These are phyloP conservation scores for Notothenia coriiceps DNA, from an alignment of 2,113 vertebrate genomes.

Conservation along the genomic window DNA sequence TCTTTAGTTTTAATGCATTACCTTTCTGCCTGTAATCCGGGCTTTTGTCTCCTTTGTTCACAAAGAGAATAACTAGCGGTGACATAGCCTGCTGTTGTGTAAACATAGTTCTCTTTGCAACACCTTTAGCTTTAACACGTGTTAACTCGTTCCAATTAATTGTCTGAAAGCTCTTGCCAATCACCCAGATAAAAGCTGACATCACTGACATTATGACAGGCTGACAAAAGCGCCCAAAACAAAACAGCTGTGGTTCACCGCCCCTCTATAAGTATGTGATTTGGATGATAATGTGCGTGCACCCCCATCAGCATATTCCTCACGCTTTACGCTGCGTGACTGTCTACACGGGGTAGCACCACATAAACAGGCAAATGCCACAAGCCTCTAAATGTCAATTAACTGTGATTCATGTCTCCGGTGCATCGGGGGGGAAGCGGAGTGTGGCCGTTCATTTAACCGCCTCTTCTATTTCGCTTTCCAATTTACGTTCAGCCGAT, in stretches of 20 bases:
- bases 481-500: constrained; percentile 23
- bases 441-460: constrained; percentile 52
- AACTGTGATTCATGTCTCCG: constrained; percentile 68
- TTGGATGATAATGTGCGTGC: constrained; percentile 54
- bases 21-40: background rate
- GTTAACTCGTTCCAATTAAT: background rate
- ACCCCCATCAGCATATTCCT: constrained; percentile 54
- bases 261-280: constrained; percentile 33
- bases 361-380: constrained; percentile 75
- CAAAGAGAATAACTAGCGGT: background rate
- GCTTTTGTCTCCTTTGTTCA: background rate
- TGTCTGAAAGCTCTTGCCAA: constrained; percentile 42
- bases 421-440: constrained; percentile 44
- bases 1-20: too few species aligned
- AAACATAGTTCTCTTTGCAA: background rate
- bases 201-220: constrained; percentile 41
- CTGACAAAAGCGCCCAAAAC: constrained; percentile 25
- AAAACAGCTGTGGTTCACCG: constrained; percentile 53
- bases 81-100: background rate
- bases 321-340: constrained; percentile 31
- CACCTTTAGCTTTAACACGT: background rate
- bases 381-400: constrained; percentile 79
- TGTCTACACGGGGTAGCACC: constrained; percentile 32
- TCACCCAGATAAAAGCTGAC: constrained; percentile 53
- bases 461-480: constrained; percentile 46